Evolutionary conservation across 1,140 invertebrate species (phyloP).

Genomic region (Littorina saxatilis): DNA sequence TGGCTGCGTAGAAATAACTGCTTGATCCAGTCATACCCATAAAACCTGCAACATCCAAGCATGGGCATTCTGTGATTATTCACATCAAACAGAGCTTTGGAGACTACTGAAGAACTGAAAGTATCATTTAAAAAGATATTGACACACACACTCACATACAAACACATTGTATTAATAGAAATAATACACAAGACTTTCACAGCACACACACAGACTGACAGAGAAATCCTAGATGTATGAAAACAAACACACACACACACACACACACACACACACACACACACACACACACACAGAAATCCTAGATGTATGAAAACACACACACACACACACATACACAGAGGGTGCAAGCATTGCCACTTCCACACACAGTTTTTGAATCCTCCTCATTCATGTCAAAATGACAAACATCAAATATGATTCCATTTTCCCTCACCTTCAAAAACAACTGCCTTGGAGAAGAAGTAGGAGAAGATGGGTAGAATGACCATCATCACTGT

Average conservation of each 20-base stretch:
- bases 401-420: too few species aligned
- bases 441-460: constrained; percentile 66
- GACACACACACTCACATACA: not conserved
- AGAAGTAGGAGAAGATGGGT: constrained; percentile 66
- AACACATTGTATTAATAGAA: not conserved
- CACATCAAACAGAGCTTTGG: not conserved
- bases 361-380: too few species aligned
- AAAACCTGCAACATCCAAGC: constrained; percentile 73
- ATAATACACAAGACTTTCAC: too few species aligned
- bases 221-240: too few species aligned
- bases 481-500: constrained; percentile 63
- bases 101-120: not conserved
- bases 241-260: too few species aligned
- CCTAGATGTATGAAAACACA: too few species aligned
- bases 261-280: too few species aligned
- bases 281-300: too few species aligned
- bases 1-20: constrained; percentile 84
- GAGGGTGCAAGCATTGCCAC: too few species aligned
- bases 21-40: constrained; percentile 77
- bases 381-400: too few species aligned
- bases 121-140: not conserved
- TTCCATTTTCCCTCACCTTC: constrained; percentile 52
- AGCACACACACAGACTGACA: not conserved
- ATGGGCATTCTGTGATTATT: not conserved
- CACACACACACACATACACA: constrained; percentile 7